Evolutionary conservation across 2,113 vertebrate genomes (phyloP), one percentile per base, ranked within the genome.

Genomic region (Hemichromis elongatus): DNA sequence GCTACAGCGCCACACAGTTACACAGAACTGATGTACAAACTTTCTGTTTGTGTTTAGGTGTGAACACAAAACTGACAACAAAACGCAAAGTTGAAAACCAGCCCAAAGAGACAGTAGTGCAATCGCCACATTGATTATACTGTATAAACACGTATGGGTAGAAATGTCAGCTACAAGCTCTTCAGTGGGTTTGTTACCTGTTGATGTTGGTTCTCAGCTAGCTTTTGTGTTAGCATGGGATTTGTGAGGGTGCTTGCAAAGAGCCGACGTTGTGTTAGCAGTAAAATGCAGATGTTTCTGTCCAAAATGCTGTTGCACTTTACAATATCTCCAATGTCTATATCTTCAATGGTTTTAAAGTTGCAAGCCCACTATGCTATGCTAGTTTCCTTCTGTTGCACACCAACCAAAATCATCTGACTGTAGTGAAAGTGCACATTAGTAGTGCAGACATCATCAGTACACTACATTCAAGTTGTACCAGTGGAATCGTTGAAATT

Each of bases 41-140:
- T 66, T 66, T 66, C 61, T 9, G 18, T 37, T 9, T 8, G 35
- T 37, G 9, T 66, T 35, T 63, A 63, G 11, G 59, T 63, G 59
- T 63, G 30, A 63, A 63, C 59, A 35, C 59, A 63, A 63, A 63
- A 35, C 61, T 37, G 61, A 5, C 61, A 40, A 40, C 61, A 66
- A 21, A 40, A 40, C 3, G 1, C 61, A 9, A 66, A 66, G 61
- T 14, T 66, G 35, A 66, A 61, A 61, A 61, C 57, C 57, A 61
- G 57, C 30, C 5, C 37, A 10, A 4, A 11, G 0, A 35, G 30
- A n/a, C 13, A 21, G 59, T 10, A 0, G 33, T 19, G 37, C 33
- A n/a, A 7, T 66, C 0, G 11, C 19, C 35, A 40, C 9, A 40
- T 40, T 40, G 61, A 40, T 4, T 21, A 1, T 40, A 21, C 61